phyloP scores from a whole-genome alignment of 1,140 invertebrate genomes.

The Eulimnadia texana region DNA sequence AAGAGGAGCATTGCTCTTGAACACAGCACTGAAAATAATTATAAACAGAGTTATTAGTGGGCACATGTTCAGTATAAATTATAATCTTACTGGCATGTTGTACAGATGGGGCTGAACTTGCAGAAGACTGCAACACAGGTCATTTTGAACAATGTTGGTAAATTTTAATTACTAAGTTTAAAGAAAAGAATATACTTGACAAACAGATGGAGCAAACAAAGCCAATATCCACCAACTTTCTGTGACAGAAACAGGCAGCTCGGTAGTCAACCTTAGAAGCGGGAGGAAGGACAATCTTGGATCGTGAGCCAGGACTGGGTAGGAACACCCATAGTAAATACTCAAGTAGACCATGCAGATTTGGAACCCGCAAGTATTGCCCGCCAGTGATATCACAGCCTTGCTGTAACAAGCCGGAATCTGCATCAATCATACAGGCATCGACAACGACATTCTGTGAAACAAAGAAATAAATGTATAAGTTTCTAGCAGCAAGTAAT shows the following conservation, averaged over 20 bases:
- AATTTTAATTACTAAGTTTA: no score
- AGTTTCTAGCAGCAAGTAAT: neutral
- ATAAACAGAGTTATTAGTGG: no score
- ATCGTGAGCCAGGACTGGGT: constrained; percentile 60
- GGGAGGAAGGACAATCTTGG: constrained; percentile 73
- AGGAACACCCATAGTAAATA: constrained; percentile 93
- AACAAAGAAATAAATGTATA: constrained; percentile 14
- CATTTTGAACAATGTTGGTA: no score
- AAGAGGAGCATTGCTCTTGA: neutral
- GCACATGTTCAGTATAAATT: neutral
- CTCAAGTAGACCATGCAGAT: constrained; percentile 69
- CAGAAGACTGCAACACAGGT: constrained; percentile 87
- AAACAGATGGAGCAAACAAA: constrained; percentile 96
- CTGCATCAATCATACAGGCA: constrained; percentile 81
- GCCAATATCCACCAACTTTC: constrained; percentile 88
- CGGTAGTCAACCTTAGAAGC: constrained; percentile 84
- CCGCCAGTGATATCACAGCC: constrained; percentile 92
- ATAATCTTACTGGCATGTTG: constrained; percentile 78
- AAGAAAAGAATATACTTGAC: constrained; percentile 51
- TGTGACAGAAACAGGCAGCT: constrained; percentile 94
- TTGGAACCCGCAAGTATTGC: constrained; percentile 64
- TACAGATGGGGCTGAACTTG: constrained; percentile 92
- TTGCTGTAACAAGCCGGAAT: constrained; percentile 80
- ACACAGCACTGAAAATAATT: neutral
- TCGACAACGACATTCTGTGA: constrained; percentile 72